These are phyloP conservation scores for Drosophila obscura DNA, from an alignment of 1,140 invertebrate genomes.

Conservation along the genomic window DNA sequence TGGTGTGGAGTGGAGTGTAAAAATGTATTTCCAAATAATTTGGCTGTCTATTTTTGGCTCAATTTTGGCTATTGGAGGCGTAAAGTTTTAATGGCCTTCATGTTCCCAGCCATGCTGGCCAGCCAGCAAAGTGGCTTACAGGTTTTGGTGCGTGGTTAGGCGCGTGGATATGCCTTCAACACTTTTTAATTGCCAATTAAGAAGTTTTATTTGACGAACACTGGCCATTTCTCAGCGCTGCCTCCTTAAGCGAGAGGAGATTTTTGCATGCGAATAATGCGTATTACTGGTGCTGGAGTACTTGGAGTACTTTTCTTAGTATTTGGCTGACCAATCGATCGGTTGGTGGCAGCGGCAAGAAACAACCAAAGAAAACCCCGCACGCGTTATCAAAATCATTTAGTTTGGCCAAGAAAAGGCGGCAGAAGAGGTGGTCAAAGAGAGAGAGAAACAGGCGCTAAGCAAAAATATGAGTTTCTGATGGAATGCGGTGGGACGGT, in stretches of 20 bases:
- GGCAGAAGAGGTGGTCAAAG: constrained; percentile 3
- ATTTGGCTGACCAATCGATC: constrained; percentile 52
- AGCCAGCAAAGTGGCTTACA: constrained; percentile 7
- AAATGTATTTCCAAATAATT: constrained; percentile 2
- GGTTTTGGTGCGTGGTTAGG: constrained; percentile 6
- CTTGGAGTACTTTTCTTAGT: not conserved
- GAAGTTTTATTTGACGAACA: constrained; percentile 51
- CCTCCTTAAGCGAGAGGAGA: constrained; percentile 7
- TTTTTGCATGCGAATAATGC: constrained; percentile 42
- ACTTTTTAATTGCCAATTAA: constrained; percentile 77
- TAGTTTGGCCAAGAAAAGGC: constrained; percentile 58
- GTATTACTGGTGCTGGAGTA: not conserved
- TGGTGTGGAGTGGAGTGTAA: too few relatives aligned
- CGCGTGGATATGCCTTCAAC: constrained; percentile 38
- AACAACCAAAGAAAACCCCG: constrained; percentile 40
- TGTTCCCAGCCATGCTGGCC: constrained; percentile 5
- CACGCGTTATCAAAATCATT: constrained; percentile 78
- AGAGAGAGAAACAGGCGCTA: constrained; percentile 32
- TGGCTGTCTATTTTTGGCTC: constrained; percentile 16
- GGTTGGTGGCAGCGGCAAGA: constrained; percentile 56
- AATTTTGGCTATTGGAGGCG: constrained; percentile 11
- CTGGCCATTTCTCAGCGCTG: not conserved
- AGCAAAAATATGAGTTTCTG: constrained; percentile 76
- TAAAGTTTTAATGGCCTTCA: constrained; percentile 60
- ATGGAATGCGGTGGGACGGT: constrained; percentile 37